A percentile compares a stretch with the other conserved stretches of the same genome.
phyloP scores from a whole-genome alignment of 1,140 invertebrate species.

The Chrysopa pallens region DNA sequence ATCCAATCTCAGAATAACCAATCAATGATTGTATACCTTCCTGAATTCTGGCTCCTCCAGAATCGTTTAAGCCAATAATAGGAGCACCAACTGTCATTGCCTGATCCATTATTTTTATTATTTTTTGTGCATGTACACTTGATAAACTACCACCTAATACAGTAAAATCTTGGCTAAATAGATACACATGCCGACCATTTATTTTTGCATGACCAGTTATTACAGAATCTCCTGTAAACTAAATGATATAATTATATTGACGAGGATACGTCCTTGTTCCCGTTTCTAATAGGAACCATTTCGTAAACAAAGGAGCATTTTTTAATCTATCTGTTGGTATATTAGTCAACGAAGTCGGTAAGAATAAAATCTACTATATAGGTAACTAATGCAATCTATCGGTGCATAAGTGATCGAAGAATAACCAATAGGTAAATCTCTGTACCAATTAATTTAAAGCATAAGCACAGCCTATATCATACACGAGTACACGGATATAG shows the following conservation, averaged over 20 bases:
- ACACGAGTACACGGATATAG: no score
- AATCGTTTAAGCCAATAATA: slow-evolving; percentile 55
- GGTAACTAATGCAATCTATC: no score
- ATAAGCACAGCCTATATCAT: no score
- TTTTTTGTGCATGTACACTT: slow-evolving; percentile 49
- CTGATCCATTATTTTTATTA: slow-evolving; percentile 57
- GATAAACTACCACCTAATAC: slow-evolving; percentile 57
- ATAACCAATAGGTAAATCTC: no score
- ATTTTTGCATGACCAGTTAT: slow-evolving; percentile 52
- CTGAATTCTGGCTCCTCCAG: slow-evolving; percentile 54
- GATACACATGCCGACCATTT: slow-evolving; percentile 41
- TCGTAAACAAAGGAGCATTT: no score
- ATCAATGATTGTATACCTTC: slow-evolving; percentile 56
- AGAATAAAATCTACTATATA: no score
- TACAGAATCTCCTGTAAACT: slow-evolving; percentile 53
- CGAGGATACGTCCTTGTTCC: no score
- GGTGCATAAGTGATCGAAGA: no score
- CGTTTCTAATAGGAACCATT: no score
- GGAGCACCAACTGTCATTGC: slow-evolving; percentile 49
- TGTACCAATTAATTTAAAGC: no score
- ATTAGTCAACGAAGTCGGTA: no score
- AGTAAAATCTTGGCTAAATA: slow-evolving; percentile 60
- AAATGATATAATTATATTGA: slow-evolving; percentile 7
- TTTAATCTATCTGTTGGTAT: no score
- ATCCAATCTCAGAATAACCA: slow-evolving; percentile 58